Conservation (phyloP, 64 coral and sea anemone species). For the Montipora cactus region DNA sequence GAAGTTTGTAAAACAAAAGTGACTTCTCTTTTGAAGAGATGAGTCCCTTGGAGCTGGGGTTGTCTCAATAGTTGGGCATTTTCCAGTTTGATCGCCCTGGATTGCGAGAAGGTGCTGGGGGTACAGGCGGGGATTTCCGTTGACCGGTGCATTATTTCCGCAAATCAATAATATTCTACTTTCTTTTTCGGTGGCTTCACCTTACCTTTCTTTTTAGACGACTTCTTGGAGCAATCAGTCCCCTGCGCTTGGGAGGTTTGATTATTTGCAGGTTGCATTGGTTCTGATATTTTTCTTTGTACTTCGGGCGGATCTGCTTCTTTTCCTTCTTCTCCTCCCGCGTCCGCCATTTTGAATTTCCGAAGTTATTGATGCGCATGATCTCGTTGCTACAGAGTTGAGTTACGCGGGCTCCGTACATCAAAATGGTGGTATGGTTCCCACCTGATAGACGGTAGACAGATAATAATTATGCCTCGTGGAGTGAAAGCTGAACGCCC, state of each 20-base stretch:
- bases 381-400: neutral
- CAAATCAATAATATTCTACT: no score
- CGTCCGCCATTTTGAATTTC: slow-evolving; percentile 86
- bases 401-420: slow-evolving; percentile 63
- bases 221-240: slow-evolving; percentile 49
- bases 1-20: no score
- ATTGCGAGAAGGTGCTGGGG: no score
- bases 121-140: no score
- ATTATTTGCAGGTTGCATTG: neutral
- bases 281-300: slow-evolving; percentile 42
- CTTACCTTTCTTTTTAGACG: slow-evolving; percentile 73
- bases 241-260: slow-evolving; percentile 21
- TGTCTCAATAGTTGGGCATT: no score
- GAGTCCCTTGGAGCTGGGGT: no score
- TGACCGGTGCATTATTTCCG: no score
- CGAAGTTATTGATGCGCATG: slow-evolving; percentile 8
- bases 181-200: no score
- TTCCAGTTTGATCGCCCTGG: no score
- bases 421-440: slow-evolving; percentile 73
- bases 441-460: neutral
- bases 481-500: slow-evolving; percentile 90
- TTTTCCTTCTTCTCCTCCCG: neutral
- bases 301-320: neutral
- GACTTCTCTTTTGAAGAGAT: no score
- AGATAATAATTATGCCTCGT: slow-evolving; percentile 75